phyloP scores from a whole-genome alignment of 2,888 invertebrate species.

The Pycnomerus fuliginosus region DNA sequence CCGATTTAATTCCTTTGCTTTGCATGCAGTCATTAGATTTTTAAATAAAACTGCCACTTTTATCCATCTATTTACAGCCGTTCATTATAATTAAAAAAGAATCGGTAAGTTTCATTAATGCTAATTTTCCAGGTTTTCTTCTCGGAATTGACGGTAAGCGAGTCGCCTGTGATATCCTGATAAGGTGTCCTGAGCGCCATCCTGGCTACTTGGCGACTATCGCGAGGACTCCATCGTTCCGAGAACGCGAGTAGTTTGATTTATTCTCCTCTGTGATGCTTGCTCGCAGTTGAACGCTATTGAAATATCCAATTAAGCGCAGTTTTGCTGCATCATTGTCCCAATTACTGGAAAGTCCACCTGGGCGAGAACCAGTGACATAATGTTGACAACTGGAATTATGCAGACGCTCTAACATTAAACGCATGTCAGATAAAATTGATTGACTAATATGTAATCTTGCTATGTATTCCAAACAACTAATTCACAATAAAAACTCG shows the following conservation, averaged over 20 bases:
- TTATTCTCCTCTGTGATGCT: conserved; percentile 46
- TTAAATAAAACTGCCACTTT: conserved; percentile 19
- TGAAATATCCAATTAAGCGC: conserved; percentile 39
- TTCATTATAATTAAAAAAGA: conserved; percentile 16
- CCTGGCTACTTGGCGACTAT: conserved; percentile 40
- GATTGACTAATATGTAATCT: too few relatives aligned
- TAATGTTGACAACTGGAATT: conserved; percentile 22
- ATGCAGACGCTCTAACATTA: conserved; percentile 10
- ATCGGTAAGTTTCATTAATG: conserved; percentile 3
- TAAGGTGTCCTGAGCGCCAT: conserved; percentile 34
- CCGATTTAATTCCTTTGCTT: conserved; percentile 46
- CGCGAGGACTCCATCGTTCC: conserved; percentile 42
- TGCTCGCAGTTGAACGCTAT: conserved; percentile 28
- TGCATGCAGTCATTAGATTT: conserved; percentile 38
- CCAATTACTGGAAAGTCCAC: conserved; percentile 31
- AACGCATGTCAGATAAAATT: conserved; percentile 15
- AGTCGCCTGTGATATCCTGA: conserved; percentile 4
- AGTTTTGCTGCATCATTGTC: conserved; percentile 37
- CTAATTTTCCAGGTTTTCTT: conserved; percentile 10
- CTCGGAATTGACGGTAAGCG: conserved; percentile 5
- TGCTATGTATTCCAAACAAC: too few relatives aligned
- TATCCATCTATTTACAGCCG: conserved; percentile 11
- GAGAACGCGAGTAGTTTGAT: conserved; percentile 41
- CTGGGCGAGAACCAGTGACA: conserved; percentile 22
- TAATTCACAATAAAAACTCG: too few relatives aligned